These are phyloP conservation scores for Parotocinclus haroldoi DNA, from an alignment of 2,797 vertebrate genomes.

Conservation along the genomic window DNA sequence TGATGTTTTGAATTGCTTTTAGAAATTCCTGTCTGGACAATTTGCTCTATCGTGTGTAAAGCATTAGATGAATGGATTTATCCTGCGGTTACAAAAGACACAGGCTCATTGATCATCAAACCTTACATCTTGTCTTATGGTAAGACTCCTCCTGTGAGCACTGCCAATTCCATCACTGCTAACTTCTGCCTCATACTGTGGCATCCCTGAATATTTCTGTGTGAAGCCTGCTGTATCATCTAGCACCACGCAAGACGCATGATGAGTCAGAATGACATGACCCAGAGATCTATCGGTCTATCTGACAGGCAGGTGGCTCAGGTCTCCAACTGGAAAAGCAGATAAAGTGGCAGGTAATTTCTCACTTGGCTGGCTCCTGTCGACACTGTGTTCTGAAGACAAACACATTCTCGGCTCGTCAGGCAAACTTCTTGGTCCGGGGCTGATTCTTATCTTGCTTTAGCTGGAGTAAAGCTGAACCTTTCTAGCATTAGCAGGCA, in stretches of 20 bases:
- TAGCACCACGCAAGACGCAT: background rate
- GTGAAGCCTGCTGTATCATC: constrained; percentile 7
- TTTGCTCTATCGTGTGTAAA: too few species aligned
- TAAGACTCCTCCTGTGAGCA: too few species aligned
- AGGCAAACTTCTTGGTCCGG: constrained; percentile 17
- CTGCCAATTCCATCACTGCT: too few species aligned
- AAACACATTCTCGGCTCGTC: background rate
- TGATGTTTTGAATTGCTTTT: too few species aligned
- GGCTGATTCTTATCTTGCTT: constrained; percentile 16
- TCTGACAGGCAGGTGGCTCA: constrained; percentile 14
- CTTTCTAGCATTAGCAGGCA: constrained; percentile 1
- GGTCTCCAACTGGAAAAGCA: constrained; percentile 13
- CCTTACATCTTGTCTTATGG: too few species aligned
- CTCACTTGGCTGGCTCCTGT: constrained; percentile 29
- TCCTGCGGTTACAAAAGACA: too few species aligned
- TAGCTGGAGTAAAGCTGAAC: constrained; percentile 11
- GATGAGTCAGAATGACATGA: constrained; percentile 13
- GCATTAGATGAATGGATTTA: too few species aligned
- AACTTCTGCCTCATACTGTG: too few species aligned
- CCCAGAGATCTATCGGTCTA: constrained; percentile 1
- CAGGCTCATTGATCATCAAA: too few species aligned
- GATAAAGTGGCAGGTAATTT: constrained; percentile 37
- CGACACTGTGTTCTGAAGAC: constrained; percentile 14
- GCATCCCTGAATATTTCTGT: background rate
- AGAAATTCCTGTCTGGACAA: background rate